Base-by-base conservation (phyloP, 2,888 invertebrate genomes). In the Ichneumon xanthorius region DNA sequence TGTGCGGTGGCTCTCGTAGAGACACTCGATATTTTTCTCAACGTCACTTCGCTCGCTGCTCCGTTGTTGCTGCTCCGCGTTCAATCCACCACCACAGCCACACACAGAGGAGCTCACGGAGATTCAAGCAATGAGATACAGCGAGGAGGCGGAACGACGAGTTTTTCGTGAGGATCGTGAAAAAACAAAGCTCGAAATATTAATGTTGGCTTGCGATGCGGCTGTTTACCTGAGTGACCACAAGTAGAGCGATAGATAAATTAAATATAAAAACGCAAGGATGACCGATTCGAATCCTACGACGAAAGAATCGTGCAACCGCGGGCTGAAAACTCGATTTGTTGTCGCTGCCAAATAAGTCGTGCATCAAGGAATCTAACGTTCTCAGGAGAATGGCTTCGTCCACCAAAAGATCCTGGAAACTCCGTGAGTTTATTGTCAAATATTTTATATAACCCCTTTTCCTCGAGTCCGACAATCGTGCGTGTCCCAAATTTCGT, bases 401-500 rank as follows among this genome's bases (percentile, higher is more conserved):
- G 91, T 94, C 94, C 88, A 94, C 95, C 89, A 96, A 96, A 94
- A 95, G 97, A 95, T 96, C 97, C 95, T 97, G 97, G 97, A 97
- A 97, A 95, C 95, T 97, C 90, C 97, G 97, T 97, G 95, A 95
- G 97, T 96, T 85, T 30, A 33, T 30, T 14, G 0, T 53, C 63
- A 4, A 30, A 4, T 33, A 40, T 61, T 33, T 48, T 48, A 19
- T 68, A 71, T 68, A 80, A 80, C 76, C 58, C 26, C 1, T 50
- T 68, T 19, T 19, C 1, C 19, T 9, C 6, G 6, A 53, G 53
- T 19, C 7, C 53, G 4, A 53, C n/a, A 11, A 40, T 26, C 16
- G 16, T 61, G 9, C 33, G 30, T 16, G 53, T 33, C 5, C 14
- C 30, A 33, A 63, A 30, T 33, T 63, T 63, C 16, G 16, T 16